A percentile compares a stretch with the other conserved stretches of the same genome.
Evolutionary conservation across 2,797 vertebrate species (phyloP).

Genomic region (Cynopterus sphinx): DNA sequence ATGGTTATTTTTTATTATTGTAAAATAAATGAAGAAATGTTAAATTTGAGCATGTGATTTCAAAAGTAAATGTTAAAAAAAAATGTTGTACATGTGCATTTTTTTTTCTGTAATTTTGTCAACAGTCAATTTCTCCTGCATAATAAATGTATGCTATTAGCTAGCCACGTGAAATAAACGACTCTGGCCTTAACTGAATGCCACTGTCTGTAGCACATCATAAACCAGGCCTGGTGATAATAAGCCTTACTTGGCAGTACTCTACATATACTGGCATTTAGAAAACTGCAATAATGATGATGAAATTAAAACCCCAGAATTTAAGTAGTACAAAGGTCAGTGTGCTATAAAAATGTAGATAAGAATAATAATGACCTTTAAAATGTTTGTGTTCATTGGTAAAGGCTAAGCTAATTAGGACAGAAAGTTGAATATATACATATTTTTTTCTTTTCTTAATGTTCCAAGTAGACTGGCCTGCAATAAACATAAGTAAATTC

Average conservation of each 20-base stretch:
- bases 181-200: conserved; percentile 32
- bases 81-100: background rate
- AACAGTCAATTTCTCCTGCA: conserved; percentile 35
- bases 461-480: background rate
- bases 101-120: conserved; percentile 17
- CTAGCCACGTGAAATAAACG: conserved; percentile 46
- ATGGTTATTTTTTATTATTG: conserved; percentile 25
- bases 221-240: conserved; percentile 45
- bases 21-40: conserved; percentile 22
- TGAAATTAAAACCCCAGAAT: conserved; percentile 81
- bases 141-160: conserved; percentile 24
- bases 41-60: background rate
- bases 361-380: conserved; percentile 65
- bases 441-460: background rate
- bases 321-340: conserved; percentile 79
- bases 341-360: conserved; percentile 67
- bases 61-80: conserved; percentile 62
- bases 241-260: conserved; percentile 66
- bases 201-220: background rate
- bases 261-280: conserved; percentile 76
- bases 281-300: conserved; percentile 76
- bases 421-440: background rate
- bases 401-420: conserved; percentile 62
- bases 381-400: conserved; percentile 58
- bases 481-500: background rate